A percentile compares a stretch with the other conserved stretches of the same genome.
phyloP scores from a whole-genome alignment of 2,888 invertebrate genomes.

The Thera britannica region DNA sequence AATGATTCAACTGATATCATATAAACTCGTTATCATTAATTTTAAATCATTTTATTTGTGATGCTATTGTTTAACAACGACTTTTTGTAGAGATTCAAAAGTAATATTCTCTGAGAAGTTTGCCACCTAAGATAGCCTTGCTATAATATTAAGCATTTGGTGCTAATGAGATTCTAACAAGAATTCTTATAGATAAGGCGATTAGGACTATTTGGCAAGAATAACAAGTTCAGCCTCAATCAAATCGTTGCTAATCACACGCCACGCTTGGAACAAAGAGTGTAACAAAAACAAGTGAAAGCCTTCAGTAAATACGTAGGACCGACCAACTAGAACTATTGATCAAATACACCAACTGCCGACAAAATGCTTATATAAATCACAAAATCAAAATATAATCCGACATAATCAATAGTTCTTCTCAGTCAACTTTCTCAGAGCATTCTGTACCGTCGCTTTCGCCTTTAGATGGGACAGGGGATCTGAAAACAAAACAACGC shows the following conservation, averaged over 20 bases:
- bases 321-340: constrained; percentile 36
- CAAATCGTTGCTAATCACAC: constrained; percentile 42
- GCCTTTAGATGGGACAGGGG: constrained; percentile 82
- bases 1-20: constrained; percentile 19
- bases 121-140: constrained; percentile 69
- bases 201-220: constrained; percentile 66
- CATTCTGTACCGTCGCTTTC: constrained; percentile 84
- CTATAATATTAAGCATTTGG: constrained; percentile 46
- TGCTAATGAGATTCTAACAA: constrained; percentile 56
- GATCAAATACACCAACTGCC: constrained; percentile 50
- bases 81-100: constrained; percentile 55
- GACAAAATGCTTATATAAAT: constrained; percentile 72
- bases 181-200: constrained; percentile 45
- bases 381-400: constrained; percentile 60
- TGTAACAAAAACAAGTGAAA: constrained; percentile 53
- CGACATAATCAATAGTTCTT: constrained; percentile 69
- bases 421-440: constrained; percentile 83
- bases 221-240: constrained; percentile 58
- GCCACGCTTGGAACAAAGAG: constrained; percentile 41
- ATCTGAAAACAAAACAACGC: constrained; percentile 71
- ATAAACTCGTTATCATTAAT: constrained; percentile 21
- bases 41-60: constrained; percentile 27
- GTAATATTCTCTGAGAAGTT: constrained; percentile 53
- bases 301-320: constrained; percentile 47
- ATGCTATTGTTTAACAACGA: constrained; percentile 36